phyloP scores from a whole-genome alignment of 2,113 vertebrate species.

The Paramormyrops kingsleyae region DNA sequence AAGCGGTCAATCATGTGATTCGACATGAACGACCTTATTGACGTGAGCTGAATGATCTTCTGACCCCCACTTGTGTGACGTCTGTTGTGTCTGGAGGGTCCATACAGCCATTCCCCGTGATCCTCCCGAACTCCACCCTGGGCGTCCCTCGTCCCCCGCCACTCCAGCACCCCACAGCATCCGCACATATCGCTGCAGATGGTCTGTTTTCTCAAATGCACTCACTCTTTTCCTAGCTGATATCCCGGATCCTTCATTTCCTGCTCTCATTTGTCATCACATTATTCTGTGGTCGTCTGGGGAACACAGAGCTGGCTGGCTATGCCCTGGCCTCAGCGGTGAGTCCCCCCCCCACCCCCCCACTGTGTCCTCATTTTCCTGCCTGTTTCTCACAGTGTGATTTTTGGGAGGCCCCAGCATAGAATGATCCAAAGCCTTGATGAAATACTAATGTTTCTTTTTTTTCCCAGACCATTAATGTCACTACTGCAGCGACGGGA shows the following conservation, averaged over 20 bases:
- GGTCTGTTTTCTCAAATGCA: background rate
- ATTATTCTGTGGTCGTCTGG: conserved; percentile 85
- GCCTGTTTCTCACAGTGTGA: background rate
- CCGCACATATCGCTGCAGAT: background rate
- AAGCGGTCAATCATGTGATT: background rate
- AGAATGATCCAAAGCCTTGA: background rate
- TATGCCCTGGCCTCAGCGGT: conserved; percentile 79
- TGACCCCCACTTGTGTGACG: background rate
- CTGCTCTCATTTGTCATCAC: conserved; percentile 78
- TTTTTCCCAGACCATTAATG: conserved; percentile 70
- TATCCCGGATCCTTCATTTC: conserved; percentile 75
- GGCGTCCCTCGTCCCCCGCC: background rate
- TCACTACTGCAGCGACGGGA: conserved; percentile 73
- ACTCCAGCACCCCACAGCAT: background rate
- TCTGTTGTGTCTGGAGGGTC: no score
- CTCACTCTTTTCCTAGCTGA: conserved; percentile 56
- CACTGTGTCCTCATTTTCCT: background rate
- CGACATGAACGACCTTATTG: background rate
- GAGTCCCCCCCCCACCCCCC: conserved; percentile 32
- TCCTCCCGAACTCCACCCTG: background rate
- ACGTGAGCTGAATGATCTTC: background rate
- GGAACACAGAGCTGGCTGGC: conserved; percentile 76
- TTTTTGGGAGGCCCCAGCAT: background rate
- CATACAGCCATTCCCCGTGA: background rate
- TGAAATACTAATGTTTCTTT: conserved; percentile 23